Base-by-base conservation (phyloP, 2,797 vertebrate genomes). In the Galagoides demidoff region DNA sequence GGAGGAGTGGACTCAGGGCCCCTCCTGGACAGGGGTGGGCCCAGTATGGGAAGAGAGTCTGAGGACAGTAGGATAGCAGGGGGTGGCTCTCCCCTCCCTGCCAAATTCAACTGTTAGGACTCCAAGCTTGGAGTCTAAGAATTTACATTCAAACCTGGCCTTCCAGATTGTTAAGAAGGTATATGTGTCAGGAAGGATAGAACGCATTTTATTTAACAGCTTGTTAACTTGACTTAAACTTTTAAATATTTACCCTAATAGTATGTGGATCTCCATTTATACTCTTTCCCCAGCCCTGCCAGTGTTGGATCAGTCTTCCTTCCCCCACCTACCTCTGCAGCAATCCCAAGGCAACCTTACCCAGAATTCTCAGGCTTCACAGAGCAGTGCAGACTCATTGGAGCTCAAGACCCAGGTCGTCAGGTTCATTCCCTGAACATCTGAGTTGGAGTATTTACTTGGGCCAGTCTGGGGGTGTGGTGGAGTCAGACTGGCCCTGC, bases 211-310 rank as follows among this genome's bases (percentile, higher is more conserved):
- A 93, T 91, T 93, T 77, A 96, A 96, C 57, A 92, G 68, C 89
- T 95, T 74, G 76, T 94, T 92, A 94, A 81, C 66, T 90, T 96
- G 77, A 92, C 64, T 95, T 89, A 92, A 95, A 89, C 93, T 84
- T 93, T 61, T 63, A 90, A 95, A 78, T 92, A 94, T 97, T 96
- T 93, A 97, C 71, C 89, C 61, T 93, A 94, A 82, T 3, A 88
- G 81, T 73, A 70, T 37, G 39, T 70, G 84, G 55, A n/a, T 89
- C 83, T 96, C 89, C 57, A 45, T 85, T 87, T 95, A 83, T 77
- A 78, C 77, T 71, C 19, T 90, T 73, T 71, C 45, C 22, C 43
- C 17, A 85, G 19, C 31, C 66, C 25, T 16, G 66, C 68, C 52
- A 81, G 49, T 23, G 23, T 91, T 88, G 25, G 43, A 7, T 37